Base-by-base conservation (phyloP, 2,888 invertebrate genomes). In the Melolontha melolontha region DNA sequence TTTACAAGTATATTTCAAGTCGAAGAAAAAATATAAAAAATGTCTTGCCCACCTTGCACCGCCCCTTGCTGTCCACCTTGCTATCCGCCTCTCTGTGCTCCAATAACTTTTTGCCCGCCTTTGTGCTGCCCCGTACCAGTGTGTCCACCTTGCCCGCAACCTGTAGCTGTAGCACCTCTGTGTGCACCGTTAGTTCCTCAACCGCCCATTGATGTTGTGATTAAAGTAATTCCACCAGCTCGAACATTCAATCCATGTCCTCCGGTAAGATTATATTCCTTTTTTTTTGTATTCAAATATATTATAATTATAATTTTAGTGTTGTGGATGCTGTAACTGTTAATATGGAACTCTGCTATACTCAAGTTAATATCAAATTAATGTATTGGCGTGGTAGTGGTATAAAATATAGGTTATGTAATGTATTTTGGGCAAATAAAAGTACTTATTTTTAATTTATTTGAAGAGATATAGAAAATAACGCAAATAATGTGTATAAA, bases 1-100 rank as follows among this genome's bases (percentile, higher is more conserved):
- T 34, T 34, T 17, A 14, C 11, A 52, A 52, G 11, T 41, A 41
- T 27, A 41, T 40, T 41, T 41, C 11, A 57, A 57, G n/a, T 22
- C 50, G 41, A 62, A 44, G 29, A 17, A 44, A 16, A 47, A 22
- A 16, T 22, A 22, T 22, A 22, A 22, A 22, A 52, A 64, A 66
- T 68, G 17, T 54, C 68, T 14, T 69, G 69, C 41, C 66, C 68
- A 11, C 68, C 68, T n/a, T 66, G 47, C 66, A 68, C 27, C 22
- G 64, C 67, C 11, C 63, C 67, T 11, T 67, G 67, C 11, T 70
- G 66, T 44, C 68, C 68, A 14, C 64, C 69, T 12, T 66, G 66
- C 40, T 70, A 69, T 49, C 67, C 69, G 17, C 69, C 68, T 14
- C 41, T 57, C 11, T 66, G 63, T 39, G 47, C 59, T 16, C 59